Percentiles rank a stretch among this genome's conserved stretches.
Conservation (phyloP, 2,888 invertebrate genomes). For the Caenorhabditis zanzibari region DNA sequence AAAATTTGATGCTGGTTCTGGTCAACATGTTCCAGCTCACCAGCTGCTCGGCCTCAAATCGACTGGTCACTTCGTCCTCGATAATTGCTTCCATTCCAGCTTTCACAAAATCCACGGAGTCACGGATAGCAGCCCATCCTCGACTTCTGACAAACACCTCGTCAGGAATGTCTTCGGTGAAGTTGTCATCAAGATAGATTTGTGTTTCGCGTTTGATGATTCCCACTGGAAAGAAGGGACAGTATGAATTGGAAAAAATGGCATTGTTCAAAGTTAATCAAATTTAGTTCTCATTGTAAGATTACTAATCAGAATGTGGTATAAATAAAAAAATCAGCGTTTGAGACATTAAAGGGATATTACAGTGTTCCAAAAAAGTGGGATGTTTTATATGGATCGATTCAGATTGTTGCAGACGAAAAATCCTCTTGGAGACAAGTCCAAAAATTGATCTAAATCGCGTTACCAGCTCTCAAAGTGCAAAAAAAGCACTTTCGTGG, state of each 20-base stretch:
- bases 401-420: too few relatives aligned
- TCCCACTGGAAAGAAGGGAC: conserved; percentile 67
- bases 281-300: conserved; percentile 10
- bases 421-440: too few relatives aligned
- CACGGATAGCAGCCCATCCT: conserved; percentile 80
- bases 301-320: conserved; percentile 2
- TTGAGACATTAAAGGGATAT: too few relatives aligned
- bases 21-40: conserved; percentile 96
- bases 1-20: conserved; percentile 85
- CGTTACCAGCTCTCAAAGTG: too few relatives aligned
- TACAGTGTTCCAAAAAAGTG: too few relatives aligned
- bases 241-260: conserved; percentile 5
- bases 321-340: background rate
- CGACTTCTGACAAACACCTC: conserved; percentile 78
- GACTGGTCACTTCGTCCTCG: conserved; percentile 97
- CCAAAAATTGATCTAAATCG: too few relatives aligned
- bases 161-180: conserved; percentile 66
- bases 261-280: conserved; percentile 32
- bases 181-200: conserved; percentile 75
- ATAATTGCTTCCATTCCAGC: conserved; percentile 96
- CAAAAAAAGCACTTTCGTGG: too few relatives aligned
- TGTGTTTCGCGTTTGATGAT: conserved; percentile 76
- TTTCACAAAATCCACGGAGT: conserved; percentile 80
- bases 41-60: conserved; percentile 93
- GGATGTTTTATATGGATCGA: too few relatives aligned